phyloP scores from a whole-genome alignment of 2,888 invertebrate species.

The Sussaba pulchella region DNA sequence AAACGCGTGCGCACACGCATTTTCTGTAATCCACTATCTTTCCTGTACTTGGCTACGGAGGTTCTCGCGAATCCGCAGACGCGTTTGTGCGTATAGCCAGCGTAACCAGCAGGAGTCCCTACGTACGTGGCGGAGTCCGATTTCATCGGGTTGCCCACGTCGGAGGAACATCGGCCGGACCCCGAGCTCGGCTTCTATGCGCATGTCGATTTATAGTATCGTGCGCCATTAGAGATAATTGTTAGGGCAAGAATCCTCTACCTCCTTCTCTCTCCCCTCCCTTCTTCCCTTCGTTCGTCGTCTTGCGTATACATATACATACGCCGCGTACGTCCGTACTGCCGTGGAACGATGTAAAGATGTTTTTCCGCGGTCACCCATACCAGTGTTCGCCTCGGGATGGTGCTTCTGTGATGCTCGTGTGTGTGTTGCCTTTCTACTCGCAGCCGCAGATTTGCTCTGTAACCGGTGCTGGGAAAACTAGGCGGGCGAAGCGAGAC shows the following conservation, averaged over 20 bases:
- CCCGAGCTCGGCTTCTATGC: conserved; percentile 65
- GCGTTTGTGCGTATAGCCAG: not conserved
- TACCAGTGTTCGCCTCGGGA: conserved; percentile 28
- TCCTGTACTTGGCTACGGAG: conserved; percentile 26
- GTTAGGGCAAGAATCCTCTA: conserved; percentile 76
- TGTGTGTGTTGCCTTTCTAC: conserved; percentile 33
- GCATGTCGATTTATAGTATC: conserved; percentile 83
- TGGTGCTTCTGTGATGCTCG: conserved; percentile 52
- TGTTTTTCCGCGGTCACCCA: conserved; percentile 76
- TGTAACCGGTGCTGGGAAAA: conserved; percentile 40
- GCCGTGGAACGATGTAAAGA: conserved; percentile 74
- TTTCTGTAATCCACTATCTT: conserved; percentile 81
- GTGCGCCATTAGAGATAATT: conserved; percentile 83
- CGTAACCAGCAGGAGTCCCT: not conserved
- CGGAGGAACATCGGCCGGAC: conserved; percentile 50
- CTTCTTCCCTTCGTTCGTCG: too few relatives aligned
- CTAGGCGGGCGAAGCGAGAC: conserved; percentile 36
- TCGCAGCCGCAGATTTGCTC: conserved; percentile 29
- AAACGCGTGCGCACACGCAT: conserved; percentile 68
- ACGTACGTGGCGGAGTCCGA: conserved; percentile 71
- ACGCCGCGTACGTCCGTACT: conserved; percentile 21
- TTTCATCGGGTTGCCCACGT: conserved; percentile 77
- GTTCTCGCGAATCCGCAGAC: conserved; percentile 25
- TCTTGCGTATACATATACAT: conserved; percentile 27
- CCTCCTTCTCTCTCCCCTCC: too few relatives aligned